phyloP scores from a whole-genome alignment of 2,888 invertebrate species.

The Sarcophaga variegata region DNA sequence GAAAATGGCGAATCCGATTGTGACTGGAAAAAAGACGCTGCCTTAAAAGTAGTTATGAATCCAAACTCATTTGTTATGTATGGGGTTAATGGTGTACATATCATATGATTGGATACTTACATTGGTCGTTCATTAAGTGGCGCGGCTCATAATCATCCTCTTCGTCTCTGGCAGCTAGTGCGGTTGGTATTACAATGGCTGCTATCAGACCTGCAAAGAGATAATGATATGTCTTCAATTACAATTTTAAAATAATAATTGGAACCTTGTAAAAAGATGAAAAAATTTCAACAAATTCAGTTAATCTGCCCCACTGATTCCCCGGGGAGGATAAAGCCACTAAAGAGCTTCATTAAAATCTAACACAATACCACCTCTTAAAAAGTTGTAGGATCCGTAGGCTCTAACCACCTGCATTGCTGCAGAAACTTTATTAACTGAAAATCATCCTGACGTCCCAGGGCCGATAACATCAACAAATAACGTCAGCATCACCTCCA shows the following conservation, averaged over 20 bases:
- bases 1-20: conserved; percentile 75
- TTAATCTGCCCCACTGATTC: too few species aligned
- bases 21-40: conserved; percentile 82
- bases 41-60: conserved; percentile 80
- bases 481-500: too few species aligned
- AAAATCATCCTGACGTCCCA: too few species aligned
- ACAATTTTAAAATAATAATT: background rate
- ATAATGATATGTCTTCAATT: background rate
- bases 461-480: too few species aligned
- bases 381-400: too few species aligned
- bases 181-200: conserved; percentile 24
- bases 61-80: conserved; percentile 74
- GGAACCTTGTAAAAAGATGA: too few species aligned
- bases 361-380: too few species aligned
- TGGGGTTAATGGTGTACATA: conserved; percentile 41
- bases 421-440: too few species aligned
- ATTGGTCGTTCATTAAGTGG: conserved; percentile 77
- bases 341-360: too few species aligned
- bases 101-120: conserved; percentile 73
- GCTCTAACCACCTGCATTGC: too few species aligned
- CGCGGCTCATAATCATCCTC: conserved; percentile 75
- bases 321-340: too few species aligned
- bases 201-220: conserved; percentile 42
- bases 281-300: too few species aligned
- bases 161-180: conserved; percentile 28